phyloP scores from a whole-genome alignment of 2,113 vertebrate species.

The Ophthalmolycus amberensis region DNA sequence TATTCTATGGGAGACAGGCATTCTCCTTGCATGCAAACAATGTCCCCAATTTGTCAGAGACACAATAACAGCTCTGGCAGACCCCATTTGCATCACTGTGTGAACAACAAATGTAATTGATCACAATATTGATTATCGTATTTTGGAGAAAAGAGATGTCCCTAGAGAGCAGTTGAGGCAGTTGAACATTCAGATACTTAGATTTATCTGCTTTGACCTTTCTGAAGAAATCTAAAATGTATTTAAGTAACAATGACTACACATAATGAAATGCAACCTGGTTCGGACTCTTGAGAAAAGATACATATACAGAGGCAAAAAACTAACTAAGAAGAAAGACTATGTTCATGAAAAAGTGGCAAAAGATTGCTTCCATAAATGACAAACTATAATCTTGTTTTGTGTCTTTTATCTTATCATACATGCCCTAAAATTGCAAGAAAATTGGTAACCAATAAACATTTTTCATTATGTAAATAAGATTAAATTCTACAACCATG shows the following conservation, averaged over 20 bases:
- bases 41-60: slow-evolving; percentile 78
- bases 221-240: slow-evolving; percentile 49
- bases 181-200: slow-evolving; percentile 64
- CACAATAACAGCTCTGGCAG: slow-evolving; percentile 77
- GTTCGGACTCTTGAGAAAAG: neutral
- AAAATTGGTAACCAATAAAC: slow-evolving; percentile 35
- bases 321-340: neutral
- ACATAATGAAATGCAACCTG: slow-evolving; percentile 17
- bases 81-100: slow-evolving; percentile 80
- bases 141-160: slow-evolving; percentile 73
- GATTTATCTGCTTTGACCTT: slow-evolving; percentile 73
- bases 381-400: neutral
- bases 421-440: slow-evolving; percentile 25
- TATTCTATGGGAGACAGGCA: slow-evolving; percentile 75
- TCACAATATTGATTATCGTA: slow-evolving; percentile 79
- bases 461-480: slow-evolving; percentile 28
- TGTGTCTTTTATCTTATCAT: slow-evolving; percentile 36
- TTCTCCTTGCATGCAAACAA: slow-evolving; percentile 76
- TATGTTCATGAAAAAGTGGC: neutral
- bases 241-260: slow-evolving; percentile 27
- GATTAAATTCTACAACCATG: neutral
- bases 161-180: slow-evolving; percentile 49
- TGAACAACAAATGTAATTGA: slow-evolving; percentile 81
- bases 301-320: neutral
- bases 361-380: neutral